These are phyloP conservation scores for Ceratina japonica DNA, from an alignment of 1,140 invertebrate species.

Conservation along the genomic window DNA sequence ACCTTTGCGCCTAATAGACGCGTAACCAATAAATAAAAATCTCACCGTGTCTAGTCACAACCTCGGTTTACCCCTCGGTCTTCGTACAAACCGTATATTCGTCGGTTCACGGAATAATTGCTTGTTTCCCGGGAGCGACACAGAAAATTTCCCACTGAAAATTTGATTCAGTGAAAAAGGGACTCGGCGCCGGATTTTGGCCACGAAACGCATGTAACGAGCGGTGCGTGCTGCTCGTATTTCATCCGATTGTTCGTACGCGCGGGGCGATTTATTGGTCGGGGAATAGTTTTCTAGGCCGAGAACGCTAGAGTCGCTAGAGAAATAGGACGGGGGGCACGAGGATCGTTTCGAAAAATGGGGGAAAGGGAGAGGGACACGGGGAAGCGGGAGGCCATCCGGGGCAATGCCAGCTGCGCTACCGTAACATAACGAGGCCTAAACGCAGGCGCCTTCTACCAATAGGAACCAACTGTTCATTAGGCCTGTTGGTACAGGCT, in stretches of 20 bases:
- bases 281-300: constrained; percentile 68
- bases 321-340: constrained; percentile 68
- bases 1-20: not conserved
- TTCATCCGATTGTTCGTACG: constrained; percentile 47
- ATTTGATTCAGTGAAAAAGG: too few species aligned
- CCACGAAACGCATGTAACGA: constrained; percentile 35
- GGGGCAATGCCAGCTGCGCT: constrained; percentile 73
- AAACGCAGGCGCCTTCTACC: constrained; percentile 72
- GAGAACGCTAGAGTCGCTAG: constrained; percentile 61
- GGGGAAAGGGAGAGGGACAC: constrained; percentile 22
- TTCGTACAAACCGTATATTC: not conserved
- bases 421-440: constrained; percentile 73
- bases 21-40: not conserved
- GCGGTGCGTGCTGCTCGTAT: constrained; percentile 28
- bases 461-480: constrained; percentile 77
- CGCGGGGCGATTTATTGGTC: constrained; percentile 42
- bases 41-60: not conserved
- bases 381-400: constrained; percentile 46
- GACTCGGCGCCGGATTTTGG: not conserved
- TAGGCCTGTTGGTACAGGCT: constrained; percentile 72
- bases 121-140: not conserved
- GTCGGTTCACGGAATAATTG: not conserved
- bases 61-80: not conserved
- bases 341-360: constrained; percentile 63
- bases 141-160: not conserved